Evolutionary conservation across 1,140 invertebrate species (phyloP).

Genomic region (Pentalonia nigronervosa): DNA sequence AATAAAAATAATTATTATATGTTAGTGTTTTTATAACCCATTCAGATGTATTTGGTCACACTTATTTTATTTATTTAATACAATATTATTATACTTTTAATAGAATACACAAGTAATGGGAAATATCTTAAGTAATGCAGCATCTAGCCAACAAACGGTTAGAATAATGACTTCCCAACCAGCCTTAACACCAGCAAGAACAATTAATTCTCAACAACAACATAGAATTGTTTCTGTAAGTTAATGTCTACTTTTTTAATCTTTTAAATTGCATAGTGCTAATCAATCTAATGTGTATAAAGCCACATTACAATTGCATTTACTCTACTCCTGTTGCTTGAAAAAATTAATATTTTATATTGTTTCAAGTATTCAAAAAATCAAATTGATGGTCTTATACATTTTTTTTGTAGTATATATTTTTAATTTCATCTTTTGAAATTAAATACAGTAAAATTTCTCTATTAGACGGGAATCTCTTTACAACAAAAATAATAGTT

Average conservation of each 20-base stretch:
- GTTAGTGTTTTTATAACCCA: background rate
- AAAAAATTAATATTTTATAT: background rate
- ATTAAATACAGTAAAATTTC: background rate
- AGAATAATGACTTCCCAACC: constrained; percentile 61
- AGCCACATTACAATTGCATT: background rate
- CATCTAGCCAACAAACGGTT: constrained; percentile 43
- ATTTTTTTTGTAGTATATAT: background rate
- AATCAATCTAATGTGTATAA: background rate
- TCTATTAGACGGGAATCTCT: too few species aligned
- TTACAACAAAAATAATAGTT: too few species aligned
- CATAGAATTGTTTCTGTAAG: constrained; percentile 64
- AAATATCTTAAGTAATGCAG: constrained; percentile 44
- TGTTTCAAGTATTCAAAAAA: background rate
- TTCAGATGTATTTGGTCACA: background rate
- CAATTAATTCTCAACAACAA: constrained; percentile 60
- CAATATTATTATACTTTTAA: constrained; percentile 18
- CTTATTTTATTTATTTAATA: background rate
- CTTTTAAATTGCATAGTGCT: background rate
- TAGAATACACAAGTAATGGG: constrained; percentile 55
- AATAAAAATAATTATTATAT: background rate
- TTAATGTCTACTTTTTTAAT: constrained; percentile 1
- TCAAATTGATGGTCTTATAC: background rate
- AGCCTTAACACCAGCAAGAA: constrained; percentile 43
- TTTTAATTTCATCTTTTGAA: background rate
- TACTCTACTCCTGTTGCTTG: background rate